Percentiles rank a stretch among this genome's conserved stretches.
These are phyloP conservation scores for Scaptomyza graminum DNA, from an alignment of 1,140 invertebrate species.

Conservation along the genomic window DNA sequence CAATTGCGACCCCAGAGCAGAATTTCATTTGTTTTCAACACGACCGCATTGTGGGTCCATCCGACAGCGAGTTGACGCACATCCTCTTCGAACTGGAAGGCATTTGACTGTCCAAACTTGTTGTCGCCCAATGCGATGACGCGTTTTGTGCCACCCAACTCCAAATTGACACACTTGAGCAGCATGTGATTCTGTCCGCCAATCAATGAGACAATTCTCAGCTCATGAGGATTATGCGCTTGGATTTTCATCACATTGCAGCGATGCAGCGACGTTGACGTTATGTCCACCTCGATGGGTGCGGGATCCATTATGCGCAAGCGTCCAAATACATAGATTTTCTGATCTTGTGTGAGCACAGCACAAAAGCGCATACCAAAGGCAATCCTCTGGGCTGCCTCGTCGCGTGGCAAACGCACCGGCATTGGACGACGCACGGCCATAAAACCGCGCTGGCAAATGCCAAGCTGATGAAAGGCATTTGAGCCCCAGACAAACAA, in stretches of 20 bases:
- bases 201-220: slow-evolving; percentile 67
- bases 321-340: slow-evolving; percentile 74
- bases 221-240: slow-evolving; percentile 58
- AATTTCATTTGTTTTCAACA: slow-evolving; percentile 86
- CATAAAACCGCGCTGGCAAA: slow-evolving; percentile 85
- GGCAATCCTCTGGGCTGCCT: slow-evolving; percentile 82
- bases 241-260: slow-evolving; percentile 70
- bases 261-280: slow-evolving; percentile 68
- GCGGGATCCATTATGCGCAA: slow-evolving; percentile 66
- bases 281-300: slow-evolving; percentile 74
- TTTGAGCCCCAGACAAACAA: slow-evolving; percentile 92
- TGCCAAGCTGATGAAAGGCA: slow-evolving; percentile 89
- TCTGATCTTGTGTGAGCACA: slow-evolving; percentile 86
- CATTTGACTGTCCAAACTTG: slow-evolving; percentile 87
- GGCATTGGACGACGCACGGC: slow-evolving; percentile 83
- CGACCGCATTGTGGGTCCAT: slow-evolving; percentile 89
- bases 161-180: slow-evolving; percentile 84
- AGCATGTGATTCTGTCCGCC: slow-evolving; percentile 91
- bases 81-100: slow-evolving; percentile 72
- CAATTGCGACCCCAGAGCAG: slow-evolving; percentile 91
- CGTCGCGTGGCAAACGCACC: slow-evolving; percentile 70
- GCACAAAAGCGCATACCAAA: slow-evolving; percentile 89
- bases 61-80: slow-evolving; percentile 86
- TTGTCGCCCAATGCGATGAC: slow-evolving; percentile 90
- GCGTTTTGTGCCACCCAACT: slow-evolving; percentile 48